Conservation (phyloP, 2,797 vertebrate species). For the Peromyscus nudipes region DNA sequence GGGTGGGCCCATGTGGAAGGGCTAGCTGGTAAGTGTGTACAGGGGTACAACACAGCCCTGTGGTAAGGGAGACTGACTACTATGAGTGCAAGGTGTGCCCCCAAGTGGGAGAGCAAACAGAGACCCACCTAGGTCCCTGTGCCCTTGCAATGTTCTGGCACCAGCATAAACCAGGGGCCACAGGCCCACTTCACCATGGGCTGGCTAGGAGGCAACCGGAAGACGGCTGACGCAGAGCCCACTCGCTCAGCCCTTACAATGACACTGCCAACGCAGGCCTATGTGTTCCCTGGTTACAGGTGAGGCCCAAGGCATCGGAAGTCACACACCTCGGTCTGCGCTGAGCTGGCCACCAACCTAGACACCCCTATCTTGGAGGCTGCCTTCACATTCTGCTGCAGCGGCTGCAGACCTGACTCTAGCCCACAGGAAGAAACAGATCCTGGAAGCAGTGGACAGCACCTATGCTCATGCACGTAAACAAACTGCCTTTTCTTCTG, state of each 20-base stretch:
- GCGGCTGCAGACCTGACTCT: neutral
- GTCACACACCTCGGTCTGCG: neutral
- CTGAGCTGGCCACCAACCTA: neutral
- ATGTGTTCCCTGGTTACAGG: neutral
- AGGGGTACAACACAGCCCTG: neutral
- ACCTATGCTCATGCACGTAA: accelerated
- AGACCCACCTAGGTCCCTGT: neutral
- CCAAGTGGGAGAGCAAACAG: neutral
- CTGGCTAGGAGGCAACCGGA: no score
- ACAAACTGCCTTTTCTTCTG: neutral
- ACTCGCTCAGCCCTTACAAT: neutral
- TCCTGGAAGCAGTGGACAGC: neutral
- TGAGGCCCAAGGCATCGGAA: neutral
- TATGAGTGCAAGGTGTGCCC: neutral
- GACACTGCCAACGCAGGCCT: neutral
- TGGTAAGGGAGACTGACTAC: neutral
- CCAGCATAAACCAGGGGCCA: neutral
- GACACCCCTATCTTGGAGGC: neutral
- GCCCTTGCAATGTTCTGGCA: neutral
- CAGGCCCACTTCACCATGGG: neutral
- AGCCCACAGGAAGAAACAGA: neutral
- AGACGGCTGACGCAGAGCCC: no score
- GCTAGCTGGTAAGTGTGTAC: neutral
- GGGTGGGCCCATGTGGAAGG: neutral
- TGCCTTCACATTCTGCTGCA: neutral